Conservation (phyloP, 2,113 vertebrate genomes). For the Rhinichthys klamathensis region DNA sequence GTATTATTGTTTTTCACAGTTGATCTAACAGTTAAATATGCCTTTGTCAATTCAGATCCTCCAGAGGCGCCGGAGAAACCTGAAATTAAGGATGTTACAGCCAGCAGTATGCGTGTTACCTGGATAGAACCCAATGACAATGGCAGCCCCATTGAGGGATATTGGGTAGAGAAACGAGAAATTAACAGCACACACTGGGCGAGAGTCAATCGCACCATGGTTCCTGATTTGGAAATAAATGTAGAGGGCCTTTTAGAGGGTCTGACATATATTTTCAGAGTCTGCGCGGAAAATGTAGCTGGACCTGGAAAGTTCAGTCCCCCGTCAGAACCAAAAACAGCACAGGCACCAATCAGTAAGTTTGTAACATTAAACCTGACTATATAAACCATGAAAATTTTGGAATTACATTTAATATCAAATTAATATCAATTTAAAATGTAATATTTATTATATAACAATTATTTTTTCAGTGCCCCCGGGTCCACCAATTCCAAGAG, state of each 20-base stretch:
- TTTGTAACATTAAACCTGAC: constrained; percentile 44
- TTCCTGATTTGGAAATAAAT: constrained; percentile 80
- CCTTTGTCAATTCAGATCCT: constrained; percentile 78
- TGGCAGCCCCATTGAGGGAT: constrained; percentile 93
- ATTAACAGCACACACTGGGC: constrained; percentile 95
- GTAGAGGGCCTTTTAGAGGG: constrained; percentile 91
- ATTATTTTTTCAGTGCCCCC: constrained; percentile 82
- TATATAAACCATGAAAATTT: neutral
- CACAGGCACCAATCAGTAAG: constrained; percentile 89
- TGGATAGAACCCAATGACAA: constrained; percentile 95
- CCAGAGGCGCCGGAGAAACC: constrained; percentile 95
- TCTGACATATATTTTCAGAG: constrained; percentile 95
- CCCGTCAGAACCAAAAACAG: constrained; percentile 92
- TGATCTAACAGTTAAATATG: neutral
- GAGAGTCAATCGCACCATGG: constrained; percentile 86
- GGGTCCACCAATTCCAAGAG: constrained; percentile 86
- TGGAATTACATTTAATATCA: neutral
- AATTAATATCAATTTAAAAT: neutral
- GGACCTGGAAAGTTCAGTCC: constrained; percentile 94
- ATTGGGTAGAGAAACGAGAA: constrained; percentile 97
- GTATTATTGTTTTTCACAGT: constrained; percentile 15
- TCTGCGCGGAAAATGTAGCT: constrained; percentile 95
- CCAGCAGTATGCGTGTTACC: constrained; percentile 89
- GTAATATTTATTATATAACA: neutral
- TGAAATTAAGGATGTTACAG: constrained; percentile 83